Evolutionary conservation across 2,113 vertebrate species (phyloP).

Genomic region (Mormyrus iriodes): DNA sequence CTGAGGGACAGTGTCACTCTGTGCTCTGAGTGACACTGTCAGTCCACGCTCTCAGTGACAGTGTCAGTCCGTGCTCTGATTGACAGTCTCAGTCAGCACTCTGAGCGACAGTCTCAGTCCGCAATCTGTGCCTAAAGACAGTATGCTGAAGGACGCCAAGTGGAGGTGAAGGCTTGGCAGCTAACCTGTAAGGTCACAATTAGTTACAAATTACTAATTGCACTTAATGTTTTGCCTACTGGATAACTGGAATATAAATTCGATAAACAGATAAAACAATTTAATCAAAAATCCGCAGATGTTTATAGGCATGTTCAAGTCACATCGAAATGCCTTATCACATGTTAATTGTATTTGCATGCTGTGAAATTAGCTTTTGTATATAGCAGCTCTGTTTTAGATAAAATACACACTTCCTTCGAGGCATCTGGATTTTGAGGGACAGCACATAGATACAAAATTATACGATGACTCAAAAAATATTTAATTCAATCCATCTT

Average conservation of each 20-base stretch:
- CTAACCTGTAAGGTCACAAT: no score
- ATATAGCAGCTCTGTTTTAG: background rate
- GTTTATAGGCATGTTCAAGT: background rate
- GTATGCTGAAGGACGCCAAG: background rate
- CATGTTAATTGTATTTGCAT: background rate
- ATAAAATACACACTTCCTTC: background rate
- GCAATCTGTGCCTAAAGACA: background rate
- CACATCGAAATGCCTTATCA: background rate
- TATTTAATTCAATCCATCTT: background rate
- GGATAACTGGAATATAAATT: background rate
- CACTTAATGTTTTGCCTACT: background rate
- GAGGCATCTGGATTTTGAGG: background rate
- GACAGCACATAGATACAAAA: background rate
- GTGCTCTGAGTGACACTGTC: constrained; percentile 30
- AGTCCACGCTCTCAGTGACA: constrained; percentile 16
- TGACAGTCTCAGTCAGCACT: constrained; percentile 24
- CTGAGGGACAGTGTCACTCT: no score
- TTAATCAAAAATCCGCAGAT: background rate
- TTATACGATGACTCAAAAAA: background rate
- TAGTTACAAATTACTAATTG: background rate
- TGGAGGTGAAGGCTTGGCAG: no score
- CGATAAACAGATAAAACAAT: background rate
- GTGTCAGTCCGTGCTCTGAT: constrained; percentile 24
- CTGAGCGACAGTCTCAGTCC: constrained; percentile 22
- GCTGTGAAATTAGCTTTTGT: background rate